A percentile compares a stretch with the other conserved stretches of the same genome.
These are phyloP conservation scores for Tachycineta bicolor DNA, from an alignment of 2,113 vertebrate genomes.

Conservation along the genomic window DNA sequence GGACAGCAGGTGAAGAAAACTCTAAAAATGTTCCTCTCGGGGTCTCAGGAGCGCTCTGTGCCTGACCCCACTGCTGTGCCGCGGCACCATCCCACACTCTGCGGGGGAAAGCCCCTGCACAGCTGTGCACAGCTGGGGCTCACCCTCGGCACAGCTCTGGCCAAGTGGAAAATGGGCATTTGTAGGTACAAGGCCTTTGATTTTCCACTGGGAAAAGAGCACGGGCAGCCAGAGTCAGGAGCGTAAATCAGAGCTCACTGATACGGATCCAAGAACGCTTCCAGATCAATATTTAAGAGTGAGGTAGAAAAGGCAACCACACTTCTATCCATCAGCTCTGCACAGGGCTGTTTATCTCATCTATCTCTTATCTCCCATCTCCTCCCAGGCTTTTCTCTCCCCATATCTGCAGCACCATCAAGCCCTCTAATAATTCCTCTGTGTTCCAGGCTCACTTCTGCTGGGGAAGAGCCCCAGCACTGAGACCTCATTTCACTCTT, in stretches of 20 bases:
- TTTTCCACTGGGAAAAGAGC: slow-evolving; percentile 14
- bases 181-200: slow-evolving; percentile 26
- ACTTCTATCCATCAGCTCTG: neutral
- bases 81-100: rapidly evolving
- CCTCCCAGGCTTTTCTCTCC: neutral
- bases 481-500: neutral
- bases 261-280: neutral
- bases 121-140: slow-evolving; percentile 25
- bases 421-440: neutral
- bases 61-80: neutral
- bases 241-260: neutral
- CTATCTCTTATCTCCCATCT: neutral
- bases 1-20: neutral
- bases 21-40: neutral
- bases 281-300: slow-evolving; percentile 39
- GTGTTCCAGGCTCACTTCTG: neutral
- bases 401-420: neutral
- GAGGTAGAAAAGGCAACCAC: neutral
- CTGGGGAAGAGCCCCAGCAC: neutral
- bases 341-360: neutral
- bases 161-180: slow-evolving; percentile 37
- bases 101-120: neutral
- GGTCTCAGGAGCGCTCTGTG: neutral
- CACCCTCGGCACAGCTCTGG: neutral
- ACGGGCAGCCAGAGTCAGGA: neutral